Evolutionary conservation across 2,113 vertebrate genomes (phyloP).

Genomic region (Vidua chalybeata): DNA sequence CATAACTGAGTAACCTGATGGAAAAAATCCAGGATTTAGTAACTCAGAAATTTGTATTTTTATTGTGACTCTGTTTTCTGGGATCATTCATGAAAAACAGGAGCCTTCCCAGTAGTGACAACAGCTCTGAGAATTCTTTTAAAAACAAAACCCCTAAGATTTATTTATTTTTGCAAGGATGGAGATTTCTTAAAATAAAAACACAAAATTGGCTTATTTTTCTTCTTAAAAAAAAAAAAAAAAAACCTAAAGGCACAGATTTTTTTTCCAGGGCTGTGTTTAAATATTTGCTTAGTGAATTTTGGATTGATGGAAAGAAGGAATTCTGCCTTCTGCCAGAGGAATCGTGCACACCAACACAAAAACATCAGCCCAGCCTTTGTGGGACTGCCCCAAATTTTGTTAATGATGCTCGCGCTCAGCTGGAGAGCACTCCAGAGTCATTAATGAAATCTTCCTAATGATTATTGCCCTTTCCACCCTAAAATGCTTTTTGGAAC

Average conservation of each 20-base stretch:
- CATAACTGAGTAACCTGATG: too few relatives aligned
- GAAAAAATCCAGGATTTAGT: not conserved
- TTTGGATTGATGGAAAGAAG: not conserved
- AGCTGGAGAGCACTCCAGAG: not conserved
- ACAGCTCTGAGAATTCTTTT: not conserved
- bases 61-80: not conserved
- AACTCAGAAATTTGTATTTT: not conserved
- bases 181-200: not conserved
- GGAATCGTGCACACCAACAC: not conserved
- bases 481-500: not conserved
- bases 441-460: conserved; percentile 1
- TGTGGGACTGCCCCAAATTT: not conserved
- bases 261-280: not conserved
- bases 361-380: not conserved
- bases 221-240: not conserved
- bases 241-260: not conserved
- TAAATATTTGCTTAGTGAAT: not conserved
- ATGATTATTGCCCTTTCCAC: not conserved
- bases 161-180: not conserved
- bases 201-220: not conserved
- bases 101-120: not conserved
- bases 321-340: not conserved
- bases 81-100: not conserved
- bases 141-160: not conserved
- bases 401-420: not conserved